Conservation (phyloP, 2,113 vertebrate species). For the Rousettus leschenaultii region DNA sequence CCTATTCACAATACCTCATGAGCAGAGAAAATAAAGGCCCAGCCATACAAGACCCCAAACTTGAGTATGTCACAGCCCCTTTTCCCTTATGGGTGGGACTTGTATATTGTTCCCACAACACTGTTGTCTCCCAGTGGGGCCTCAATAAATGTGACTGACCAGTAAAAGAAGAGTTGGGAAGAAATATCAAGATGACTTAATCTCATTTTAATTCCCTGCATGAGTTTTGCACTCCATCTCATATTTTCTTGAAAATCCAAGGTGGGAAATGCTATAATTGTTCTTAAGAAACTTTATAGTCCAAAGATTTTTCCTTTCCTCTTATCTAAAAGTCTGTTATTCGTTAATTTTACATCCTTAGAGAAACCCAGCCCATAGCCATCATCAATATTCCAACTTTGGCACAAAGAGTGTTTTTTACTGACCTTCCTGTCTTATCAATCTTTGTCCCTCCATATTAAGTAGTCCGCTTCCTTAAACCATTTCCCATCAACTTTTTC, state of each 20-base stretch:
- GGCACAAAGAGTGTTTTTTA: neutral
- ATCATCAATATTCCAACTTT: neutral
- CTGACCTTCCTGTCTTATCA: neutral
- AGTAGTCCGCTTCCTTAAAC: neutral
- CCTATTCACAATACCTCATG: neutral
- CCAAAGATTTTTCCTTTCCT: neutral
- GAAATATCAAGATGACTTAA: neutral
- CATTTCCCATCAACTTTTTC: constrained; percentile 29
- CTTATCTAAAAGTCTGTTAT: constrained; percentile 19
- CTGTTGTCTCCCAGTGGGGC: neutral
- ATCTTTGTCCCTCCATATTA: constrained; percentile 25
- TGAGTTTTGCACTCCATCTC: neutral
- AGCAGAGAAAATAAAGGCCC: constrained; percentile 33
- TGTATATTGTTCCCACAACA: constrained; percentile 13
- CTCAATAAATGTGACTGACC: neutral
- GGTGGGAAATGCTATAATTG: neutral
- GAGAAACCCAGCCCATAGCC: neutral
- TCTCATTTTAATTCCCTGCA: constrained; percentile 1
- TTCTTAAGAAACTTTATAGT: neutral
- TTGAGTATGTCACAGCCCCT: neutral
- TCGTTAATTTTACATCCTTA: constrained; percentile 13
- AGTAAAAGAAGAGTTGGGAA: neutral
- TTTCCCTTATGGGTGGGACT: neutral
- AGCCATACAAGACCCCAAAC: neutral
- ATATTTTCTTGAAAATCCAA: neutral